Percentiles rank a stretch among this genome's conserved stretches.
Conservation (phyloP, 2,113 vertebrate genomes). For the Cyphomyrus plagiostoma region DNA sequence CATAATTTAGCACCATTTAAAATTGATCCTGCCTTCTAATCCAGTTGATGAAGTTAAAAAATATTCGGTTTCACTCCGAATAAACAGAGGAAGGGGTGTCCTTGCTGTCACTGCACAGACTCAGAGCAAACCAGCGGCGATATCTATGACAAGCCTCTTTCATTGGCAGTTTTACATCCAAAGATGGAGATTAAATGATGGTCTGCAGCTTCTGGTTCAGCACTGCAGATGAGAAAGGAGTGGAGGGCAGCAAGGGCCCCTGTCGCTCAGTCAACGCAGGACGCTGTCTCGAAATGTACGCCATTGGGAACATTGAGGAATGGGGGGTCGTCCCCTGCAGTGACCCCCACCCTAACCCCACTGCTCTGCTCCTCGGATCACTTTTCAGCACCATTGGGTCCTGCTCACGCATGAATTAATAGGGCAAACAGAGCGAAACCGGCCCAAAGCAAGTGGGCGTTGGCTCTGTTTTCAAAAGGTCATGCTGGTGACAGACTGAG, state of each 20-base stretch:
- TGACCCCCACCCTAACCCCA: constrained; percentile 25
- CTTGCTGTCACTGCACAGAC: neutral
- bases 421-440: constrained; percentile 32
- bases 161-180: neutral
- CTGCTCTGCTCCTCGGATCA: constrained; percentile 17
- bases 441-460: constrained; percentile 29
- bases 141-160: neutral
- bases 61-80: neutral
- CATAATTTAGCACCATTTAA: neutral
- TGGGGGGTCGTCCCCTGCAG: constrained; percentile 43
- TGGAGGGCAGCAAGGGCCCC: neutral
- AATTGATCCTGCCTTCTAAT: neutral
- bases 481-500: constrained; percentile 53
- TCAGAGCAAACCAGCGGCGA: neutral
- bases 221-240: neutral
- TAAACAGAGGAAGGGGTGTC: neutral
- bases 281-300: constrained; percentile 29
- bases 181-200: neutral
- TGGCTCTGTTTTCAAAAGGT: constrained; percentile 56
- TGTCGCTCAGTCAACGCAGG: neutral
- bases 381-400: constrained; percentile 29
- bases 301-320: constrained; percentile 42
- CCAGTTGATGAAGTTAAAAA: neutral
- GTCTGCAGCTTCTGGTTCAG: neutral
- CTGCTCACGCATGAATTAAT: constrained; percentile 35